Evolutionary conservation across 2,888 invertebrate genomes (phyloP).

Genomic region (Colostygia pectinataria): DNA sequence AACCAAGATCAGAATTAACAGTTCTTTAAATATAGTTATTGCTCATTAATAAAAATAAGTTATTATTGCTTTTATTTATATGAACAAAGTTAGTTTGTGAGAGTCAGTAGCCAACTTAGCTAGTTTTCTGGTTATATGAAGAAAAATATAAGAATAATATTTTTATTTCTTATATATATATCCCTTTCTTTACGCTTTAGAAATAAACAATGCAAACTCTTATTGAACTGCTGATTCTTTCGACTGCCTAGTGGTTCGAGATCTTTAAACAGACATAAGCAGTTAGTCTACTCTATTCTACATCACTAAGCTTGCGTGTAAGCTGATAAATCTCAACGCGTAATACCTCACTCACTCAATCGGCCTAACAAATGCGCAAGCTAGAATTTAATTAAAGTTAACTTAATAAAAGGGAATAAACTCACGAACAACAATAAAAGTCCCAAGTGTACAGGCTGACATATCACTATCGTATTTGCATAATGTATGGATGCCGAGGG

Average conservation of each 20-base stretch:
- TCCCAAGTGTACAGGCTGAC: slow-evolving; percentile 79
- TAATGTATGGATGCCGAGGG: slow-evolving; percentile 79
- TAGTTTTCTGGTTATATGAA: too few relatives aligned
- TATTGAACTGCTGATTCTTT: too few relatives aligned
- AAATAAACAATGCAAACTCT: too few relatives aligned
- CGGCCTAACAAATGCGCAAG: slow-evolving; percentile 74
- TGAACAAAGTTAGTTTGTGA: too few relatives aligned
- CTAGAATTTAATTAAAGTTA: slow-evolving; percentile 82
- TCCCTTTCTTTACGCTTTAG: too few relatives aligned
- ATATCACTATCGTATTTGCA: slow-evolving; percentile 82
- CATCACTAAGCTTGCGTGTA: slow-evolving; percentile 56
- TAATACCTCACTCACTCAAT: slow-evolving; percentile 74
- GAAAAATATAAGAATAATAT: too few relatives aligned
- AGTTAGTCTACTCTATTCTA: slow-evolving; percentile 41
- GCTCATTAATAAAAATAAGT: too few relatives aligned
- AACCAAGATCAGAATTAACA: too few relatives aligned
- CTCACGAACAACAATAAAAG: slow-evolving; percentile 78
- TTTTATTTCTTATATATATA: too few relatives aligned
- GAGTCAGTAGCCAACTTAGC: too few relatives aligned
- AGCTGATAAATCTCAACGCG: slow-evolving; percentile 71
- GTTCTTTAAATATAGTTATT: too few relatives aligned
- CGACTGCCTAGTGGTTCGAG: neutral
- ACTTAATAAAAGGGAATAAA: slow-evolving; percentile 81
- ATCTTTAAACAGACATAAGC: slow-evolving; percentile 9
- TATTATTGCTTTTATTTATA: too few relatives aligned